A percentile compares a stretch with the other conserved stretches of the same genome.
These are phyloP conservation scores for Linurgus olivaceus DNA, from an alignment of 2,797 vertebrate genomes.

Conservation along the genomic window DNA sequence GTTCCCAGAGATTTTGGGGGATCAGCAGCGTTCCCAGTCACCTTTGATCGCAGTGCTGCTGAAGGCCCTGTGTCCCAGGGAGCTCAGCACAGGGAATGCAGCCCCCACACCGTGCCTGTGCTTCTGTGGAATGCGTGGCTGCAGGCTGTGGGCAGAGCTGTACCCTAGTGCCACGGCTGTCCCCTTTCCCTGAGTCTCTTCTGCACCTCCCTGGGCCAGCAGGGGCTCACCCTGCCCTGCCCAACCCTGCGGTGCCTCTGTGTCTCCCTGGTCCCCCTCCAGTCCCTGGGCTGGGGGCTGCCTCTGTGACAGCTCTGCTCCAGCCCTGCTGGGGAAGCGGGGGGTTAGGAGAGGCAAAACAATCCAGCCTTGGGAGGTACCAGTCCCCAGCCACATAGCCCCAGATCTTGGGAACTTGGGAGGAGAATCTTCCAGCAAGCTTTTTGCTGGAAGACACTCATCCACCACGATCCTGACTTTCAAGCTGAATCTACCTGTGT, in stretches of 20 bases:
- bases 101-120: accelerated
- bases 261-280: background rate
- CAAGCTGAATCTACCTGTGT: background rate
- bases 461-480: background rate
- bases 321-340: background rate
- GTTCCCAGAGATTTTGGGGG: background rate
- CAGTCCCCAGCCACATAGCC: background rate
- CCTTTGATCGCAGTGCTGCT: background rate
- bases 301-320: background rate
- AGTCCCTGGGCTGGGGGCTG: background rate
- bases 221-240: background rate
- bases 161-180: background rate
- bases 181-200: background rate
- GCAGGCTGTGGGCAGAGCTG: background rate
- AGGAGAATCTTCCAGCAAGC: too few species aligned
- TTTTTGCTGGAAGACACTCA: background rate
- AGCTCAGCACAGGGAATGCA: background rate
- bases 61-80: background rate
- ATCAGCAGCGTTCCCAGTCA: background rate
- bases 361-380: background rate
- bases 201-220: background rate
- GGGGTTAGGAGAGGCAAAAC: background rate
- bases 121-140: background rate
- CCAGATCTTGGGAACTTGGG: too few species aligned
- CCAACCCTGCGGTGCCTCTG: too few species aligned